Conservation (phyloP, 2,113 vertebrate species). For the Isurus oxyrinchus region DNA sequence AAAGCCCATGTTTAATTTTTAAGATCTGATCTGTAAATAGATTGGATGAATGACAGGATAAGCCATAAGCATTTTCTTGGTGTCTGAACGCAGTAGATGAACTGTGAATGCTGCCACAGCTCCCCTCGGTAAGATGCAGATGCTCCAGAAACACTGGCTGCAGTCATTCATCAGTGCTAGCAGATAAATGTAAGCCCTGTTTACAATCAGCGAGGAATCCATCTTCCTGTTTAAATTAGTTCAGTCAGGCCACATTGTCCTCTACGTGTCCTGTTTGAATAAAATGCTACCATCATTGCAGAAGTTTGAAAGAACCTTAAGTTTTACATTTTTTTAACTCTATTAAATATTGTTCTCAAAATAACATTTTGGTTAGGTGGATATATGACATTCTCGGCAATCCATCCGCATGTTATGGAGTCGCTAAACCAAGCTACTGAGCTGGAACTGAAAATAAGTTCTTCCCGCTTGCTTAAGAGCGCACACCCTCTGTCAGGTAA, state of each 20-base stretch:
- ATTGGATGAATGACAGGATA: not conserved
- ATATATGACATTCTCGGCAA: not conserved
- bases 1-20: not conserved
- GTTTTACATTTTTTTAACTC: not conserved
- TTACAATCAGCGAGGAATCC: conserved; percentile 17
- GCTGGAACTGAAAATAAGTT: not conserved
- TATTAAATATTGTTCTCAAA: not conserved
- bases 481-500: not conserved
- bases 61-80: conserved; percentile 24
- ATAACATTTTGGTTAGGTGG: not conserved
- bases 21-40: conserved; percentile 23
- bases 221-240: conserved; percentile 22
- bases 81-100: conserved; percentile 19
- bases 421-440: not conserved
- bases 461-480: not conserved
- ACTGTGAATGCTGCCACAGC: conserved; percentile 16
- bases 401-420: not conserved
- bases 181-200: conserved; percentile 23
- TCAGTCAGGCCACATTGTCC: conserved; percentile 32
- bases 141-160: not conserved
- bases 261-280: not conserved
- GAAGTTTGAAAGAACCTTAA: conserved; percentile 1
- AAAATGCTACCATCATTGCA: not conserved
- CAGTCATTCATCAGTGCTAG: not conserved
- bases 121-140: conserved; percentile 32